Base-by-base conservation (phyloP, 2,888 invertebrate species). In the Sinodicranocentrus sp. region DNA sequence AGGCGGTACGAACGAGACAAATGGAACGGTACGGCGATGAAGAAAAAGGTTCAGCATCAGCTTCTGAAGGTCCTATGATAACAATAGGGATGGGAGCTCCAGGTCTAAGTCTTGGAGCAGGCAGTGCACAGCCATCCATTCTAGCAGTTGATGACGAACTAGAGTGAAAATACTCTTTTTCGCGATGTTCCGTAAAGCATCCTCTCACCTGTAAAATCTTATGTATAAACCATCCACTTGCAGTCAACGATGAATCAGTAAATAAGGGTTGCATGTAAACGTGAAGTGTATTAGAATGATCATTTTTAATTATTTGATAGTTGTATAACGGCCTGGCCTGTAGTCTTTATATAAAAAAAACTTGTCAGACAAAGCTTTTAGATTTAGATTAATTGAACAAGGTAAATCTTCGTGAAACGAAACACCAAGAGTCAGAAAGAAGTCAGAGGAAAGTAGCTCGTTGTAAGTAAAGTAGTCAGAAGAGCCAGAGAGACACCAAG, bases 1-100 rank as follows among this genome's bases (percentile, higher is more conserved):
- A 88, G 88, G 87, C 84, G 54, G 85, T 88, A 44, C 85, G 88
- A 44, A 84, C 85, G 57, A 84, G 87, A 48, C 88, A 88, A 79
- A 84, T 85, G 78, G 87, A 86, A 52, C 82, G 85, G n/a, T 87
- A 85, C 44, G 88, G 88, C 2, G 87, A 73, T 48, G 80, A 63
- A 10, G 84, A 82, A 3, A 87, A 84, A 44, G 54, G 19, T 19
- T 10, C 48, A 8, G 28, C 67, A n/a, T 67, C 65, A 57, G 43
- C 82, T 0, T 63, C 68, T 6, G 73, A 82, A 19, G 82, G 75
- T 28, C 82, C 70, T 13, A 79, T 79, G 79, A 71, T 79, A 8
- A 79, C 79, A 33, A 70, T 75, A 44, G 72, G 71, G 59, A 80
- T 84, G 84, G 76, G 71, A 17, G 73, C 21, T 44, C 75, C 83